Percentiles rank a stretch among this genome's conserved stretches.
These are phyloP conservation scores for Eustalomyia histrio DNA, from an alignment of 2,888 invertebrate species.

Conservation along the genomic window DNA sequence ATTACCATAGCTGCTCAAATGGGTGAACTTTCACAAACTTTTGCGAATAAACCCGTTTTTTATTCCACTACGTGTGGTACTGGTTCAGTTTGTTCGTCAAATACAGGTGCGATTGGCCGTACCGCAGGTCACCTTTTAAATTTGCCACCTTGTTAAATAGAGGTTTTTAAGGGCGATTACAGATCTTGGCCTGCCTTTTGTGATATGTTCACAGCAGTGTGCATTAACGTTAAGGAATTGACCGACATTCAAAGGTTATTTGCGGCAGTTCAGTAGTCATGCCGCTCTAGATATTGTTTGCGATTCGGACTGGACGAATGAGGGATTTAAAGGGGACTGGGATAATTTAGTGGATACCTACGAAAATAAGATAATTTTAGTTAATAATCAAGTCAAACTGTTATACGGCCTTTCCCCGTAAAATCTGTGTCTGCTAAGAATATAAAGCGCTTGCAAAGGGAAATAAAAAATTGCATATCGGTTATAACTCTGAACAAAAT, in stretches of 20 bases:
- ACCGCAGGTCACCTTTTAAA: too few relatives aligned
- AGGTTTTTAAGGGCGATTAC: too few relatives aligned
- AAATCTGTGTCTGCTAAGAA: background rate
- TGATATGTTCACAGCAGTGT: background rate
- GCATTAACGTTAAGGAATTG: background rate
- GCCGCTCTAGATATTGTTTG: background rate
- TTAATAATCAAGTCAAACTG: background rate
- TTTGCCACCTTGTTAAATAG: too few relatives aligned
- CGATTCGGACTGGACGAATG: too few relatives aligned
- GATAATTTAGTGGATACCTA: background rate
- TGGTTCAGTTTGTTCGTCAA: too few relatives aligned
- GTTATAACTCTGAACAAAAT: background rate
- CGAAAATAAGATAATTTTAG: background rate
- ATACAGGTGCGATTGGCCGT: too few relatives aligned
- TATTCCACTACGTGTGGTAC: too few relatives aligned
- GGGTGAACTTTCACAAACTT: too few relatives aligned
- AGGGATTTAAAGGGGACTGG: background rate
- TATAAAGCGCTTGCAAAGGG: background rate
- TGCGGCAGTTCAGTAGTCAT: background rate
- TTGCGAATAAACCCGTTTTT: too few relatives aligned
- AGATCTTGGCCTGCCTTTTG: too few relatives aligned
- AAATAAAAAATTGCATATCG: background rate
- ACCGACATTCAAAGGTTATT: background rate
- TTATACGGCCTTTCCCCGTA: background rate
- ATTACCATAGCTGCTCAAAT: too few relatives aligned